A percentile compares a stretch with the other conserved stretches of the same genome.
These are phyloP conservation scores for Tachycineta bicolor DNA, from an alignment of 2,113 vertebrate species.

Conservation along the genomic window DNA sequence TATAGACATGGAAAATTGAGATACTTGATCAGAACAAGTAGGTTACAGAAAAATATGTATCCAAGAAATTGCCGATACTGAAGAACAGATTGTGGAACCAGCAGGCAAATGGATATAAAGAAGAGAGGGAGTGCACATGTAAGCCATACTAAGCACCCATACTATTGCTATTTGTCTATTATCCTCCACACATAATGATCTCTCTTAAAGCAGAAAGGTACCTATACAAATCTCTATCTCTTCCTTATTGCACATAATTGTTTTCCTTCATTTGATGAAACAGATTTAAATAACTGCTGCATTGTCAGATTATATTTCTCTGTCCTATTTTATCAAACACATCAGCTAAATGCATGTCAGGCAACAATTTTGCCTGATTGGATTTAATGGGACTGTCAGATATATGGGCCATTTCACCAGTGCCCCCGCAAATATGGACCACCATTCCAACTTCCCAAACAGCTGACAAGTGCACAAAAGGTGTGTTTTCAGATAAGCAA, in stretches of 20 bases:
- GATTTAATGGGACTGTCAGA: conserved; percentile 18
- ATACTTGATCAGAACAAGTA: neutral
- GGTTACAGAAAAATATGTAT: neutral
- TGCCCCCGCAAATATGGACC: neutral
- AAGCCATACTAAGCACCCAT: neutral
- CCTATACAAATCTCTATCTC: conserved; percentile 1
- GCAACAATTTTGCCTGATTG: neutral
- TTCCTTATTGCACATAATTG: neutral
- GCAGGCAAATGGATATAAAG: conserved; percentile 25
- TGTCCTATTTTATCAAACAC: neutral
- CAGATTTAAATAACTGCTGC: conserved; percentile 7
- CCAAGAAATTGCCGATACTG: neutral
- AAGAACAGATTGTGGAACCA: conserved; percentile 35
- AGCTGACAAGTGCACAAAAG: conserved; percentile 34
- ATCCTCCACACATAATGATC: neutral
- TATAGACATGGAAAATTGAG: neutral
- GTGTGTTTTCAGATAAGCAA: conserved; percentile 25
- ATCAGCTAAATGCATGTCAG: neutral
- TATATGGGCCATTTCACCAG: neutral
- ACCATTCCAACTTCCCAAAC: conserved; percentile 32
- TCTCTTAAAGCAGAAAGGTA: neutral
- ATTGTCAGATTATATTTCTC: neutral
- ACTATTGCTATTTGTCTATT: neutral
- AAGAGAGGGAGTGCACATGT: neutral
- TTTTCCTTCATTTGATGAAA: conserved; percentile 29